Evolutionary conservation across 2,888 invertebrate genomes (phyloP).

Genomic region (Andrena bucephala): DNA sequence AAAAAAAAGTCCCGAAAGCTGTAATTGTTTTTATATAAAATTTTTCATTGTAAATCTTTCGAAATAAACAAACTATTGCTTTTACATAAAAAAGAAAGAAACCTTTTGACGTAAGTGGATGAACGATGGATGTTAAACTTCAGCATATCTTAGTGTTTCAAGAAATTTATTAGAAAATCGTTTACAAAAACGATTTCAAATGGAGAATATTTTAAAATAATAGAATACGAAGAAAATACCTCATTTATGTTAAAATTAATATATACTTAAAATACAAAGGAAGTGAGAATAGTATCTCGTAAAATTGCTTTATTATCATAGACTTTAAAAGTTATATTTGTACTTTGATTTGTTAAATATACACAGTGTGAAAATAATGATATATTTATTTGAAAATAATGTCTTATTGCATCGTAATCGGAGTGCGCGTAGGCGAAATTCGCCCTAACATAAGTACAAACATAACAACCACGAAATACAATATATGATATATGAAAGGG

Average conservation of each 20-base stretch:
- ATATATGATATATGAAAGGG: background rate
- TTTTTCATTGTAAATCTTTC: conserved; percentile 51
- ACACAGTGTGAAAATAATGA: background rate
- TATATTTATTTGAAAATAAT: conserved; percentile 19
- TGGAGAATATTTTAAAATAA: background rate
- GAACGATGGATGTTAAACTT: background rate
- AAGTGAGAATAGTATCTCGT: background rate
- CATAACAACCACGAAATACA: background rate
- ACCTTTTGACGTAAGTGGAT: conserved; percentile 3
- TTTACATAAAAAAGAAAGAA: conserved; percentile 15
- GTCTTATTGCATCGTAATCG: conserved; percentile 2
- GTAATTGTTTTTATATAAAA: conserved; percentile 56
- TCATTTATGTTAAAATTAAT: conserved; percentile 14
- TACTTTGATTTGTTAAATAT: conserved; percentile 23
- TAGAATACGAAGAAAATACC: background rate
- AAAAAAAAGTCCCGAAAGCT: conserved; percentile 41
- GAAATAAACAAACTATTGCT: conserved; percentile 43
- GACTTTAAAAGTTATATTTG: conserved; percentile 5
- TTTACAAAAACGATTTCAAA: background rate
- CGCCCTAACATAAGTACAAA: background rate
- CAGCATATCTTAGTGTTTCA: conserved; percentile 1
- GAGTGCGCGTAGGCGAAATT: background rate
- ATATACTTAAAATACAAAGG: background rate
- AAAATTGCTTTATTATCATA: conserved; percentile 19
- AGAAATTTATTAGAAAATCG: background rate